Evolutionary conservation across 1,140 invertebrate genomes (phyloP).

Genomic region (Oppia nitens): DNA sequence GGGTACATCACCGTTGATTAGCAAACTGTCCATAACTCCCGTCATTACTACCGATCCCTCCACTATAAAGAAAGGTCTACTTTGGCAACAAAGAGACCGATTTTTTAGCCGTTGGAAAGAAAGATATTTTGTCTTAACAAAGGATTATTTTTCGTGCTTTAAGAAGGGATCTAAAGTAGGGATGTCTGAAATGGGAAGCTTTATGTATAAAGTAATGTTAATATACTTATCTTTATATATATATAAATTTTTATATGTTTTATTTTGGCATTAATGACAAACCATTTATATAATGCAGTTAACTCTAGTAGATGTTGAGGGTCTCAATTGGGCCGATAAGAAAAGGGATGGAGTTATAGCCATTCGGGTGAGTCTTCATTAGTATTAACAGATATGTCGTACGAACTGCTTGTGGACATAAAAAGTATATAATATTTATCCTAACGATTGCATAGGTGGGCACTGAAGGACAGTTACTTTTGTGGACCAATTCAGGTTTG

Average conservation of each 20-base stretch:
- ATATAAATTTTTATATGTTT: background rate
- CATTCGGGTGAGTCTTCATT: slow-evolving; percentile 17
- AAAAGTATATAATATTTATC: slow-evolving; percentile 25
- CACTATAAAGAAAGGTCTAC: slow-evolving; percentile 42
- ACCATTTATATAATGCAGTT: too few relatives aligned
- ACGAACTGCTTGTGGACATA: slow-evolving; percentile 34
- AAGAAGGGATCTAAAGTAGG: slow-evolving; percentile 40
- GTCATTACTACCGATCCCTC: background rate
- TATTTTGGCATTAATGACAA: too few relatives aligned
- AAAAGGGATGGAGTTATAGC: slow-evolving; percentile 36
- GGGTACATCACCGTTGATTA: background rate
- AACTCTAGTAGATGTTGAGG: slow-evolving; percentile 44
- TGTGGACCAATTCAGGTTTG: slow-evolving; percentile 30
- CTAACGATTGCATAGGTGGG: background rate
- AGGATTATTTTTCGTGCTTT: slow-evolving; percentile 50
- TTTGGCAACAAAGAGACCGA: slow-evolving; percentile 38
- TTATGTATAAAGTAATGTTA: slow-evolving; percentile 49
- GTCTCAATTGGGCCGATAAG: slow-evolving; percentile 44
- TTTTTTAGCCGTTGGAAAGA: slow-evolving; percentile 51
- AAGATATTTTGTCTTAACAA: slow-evolving; percentile 46
- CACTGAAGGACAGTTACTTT: slow-evolving; percentile 27
- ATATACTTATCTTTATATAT: slow-evolving; percentile 2
- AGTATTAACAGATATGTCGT: too few relatives aligned
- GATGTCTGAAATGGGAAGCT: slow-evolving; percentile 50
- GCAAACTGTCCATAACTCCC: background rate